Percentiles rank a stretch among this genome's conserved stretches.
Evolutionary conservation across 92 coral and sea anemone species (phyloP).

Genomic region (Epizoanthus rinbou): DNA sequence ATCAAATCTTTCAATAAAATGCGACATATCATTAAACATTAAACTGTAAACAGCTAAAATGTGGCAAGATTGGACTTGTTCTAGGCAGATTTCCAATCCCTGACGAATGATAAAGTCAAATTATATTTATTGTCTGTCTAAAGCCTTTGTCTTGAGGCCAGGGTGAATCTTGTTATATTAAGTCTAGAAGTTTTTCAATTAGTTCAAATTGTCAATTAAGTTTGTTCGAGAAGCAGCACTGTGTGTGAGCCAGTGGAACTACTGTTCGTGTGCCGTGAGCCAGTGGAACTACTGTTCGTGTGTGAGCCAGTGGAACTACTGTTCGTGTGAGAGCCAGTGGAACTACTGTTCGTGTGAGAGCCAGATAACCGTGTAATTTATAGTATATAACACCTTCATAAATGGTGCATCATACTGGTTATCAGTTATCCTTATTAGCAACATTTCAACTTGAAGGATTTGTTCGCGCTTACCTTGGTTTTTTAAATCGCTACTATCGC

Average conservation of each 20-base stretch:
- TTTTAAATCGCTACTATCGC: neutral
- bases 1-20: no score
- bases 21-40: no score
- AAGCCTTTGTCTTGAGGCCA: neutral
- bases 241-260: conserved; percentile 10
- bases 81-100: neutral
- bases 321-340: conserved; percentile 25
- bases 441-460: conserved; percentile 10
- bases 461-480: neutral
- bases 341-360: conserved; percentile 16
- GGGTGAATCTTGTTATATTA: conserved; percentile 4
- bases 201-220: neutral
- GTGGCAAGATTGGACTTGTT: no score
- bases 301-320: no score
- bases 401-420: conserved; percentile 4
- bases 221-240: neutral
- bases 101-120: neutral
- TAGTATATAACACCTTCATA: conserved; percentile 34
- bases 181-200: conserved; percentile 16
- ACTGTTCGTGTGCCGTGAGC: no score
- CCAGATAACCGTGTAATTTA: conserved; percentile 26
- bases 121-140: neutral
- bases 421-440: conserved; percentile 10
- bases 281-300: no score
- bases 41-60: no score